Conservation (phyloP, 2,888 invertebrate genomes). For the Nyleta sp. region DNA sequence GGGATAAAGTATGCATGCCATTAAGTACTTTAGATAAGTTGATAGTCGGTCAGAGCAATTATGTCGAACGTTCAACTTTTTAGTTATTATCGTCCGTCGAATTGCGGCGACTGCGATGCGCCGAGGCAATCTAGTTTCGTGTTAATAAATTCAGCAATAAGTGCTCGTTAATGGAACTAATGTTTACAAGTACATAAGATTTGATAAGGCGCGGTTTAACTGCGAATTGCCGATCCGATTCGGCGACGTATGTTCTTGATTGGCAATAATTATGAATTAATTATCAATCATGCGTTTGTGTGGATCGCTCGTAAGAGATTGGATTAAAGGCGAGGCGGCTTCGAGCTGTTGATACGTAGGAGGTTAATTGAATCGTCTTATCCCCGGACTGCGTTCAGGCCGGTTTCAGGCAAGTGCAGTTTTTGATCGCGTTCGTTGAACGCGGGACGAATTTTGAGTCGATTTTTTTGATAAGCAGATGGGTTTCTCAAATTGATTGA, state of each 20-base stretch:
- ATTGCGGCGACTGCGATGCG: slow-evolving; percentile 7
- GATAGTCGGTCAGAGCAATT: slow-evolving; percentile 37
- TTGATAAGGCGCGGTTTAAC: slow-evolving; percentile 26
- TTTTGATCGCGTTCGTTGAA: too few species aligned
- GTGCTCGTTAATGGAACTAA: slow-evolving; percentile 31
- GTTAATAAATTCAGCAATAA: slow-evolving; percentile 26
- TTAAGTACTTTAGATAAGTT: slow-evolving; percentile 40
- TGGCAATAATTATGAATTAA: too few species aligned
- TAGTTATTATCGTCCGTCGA: slow-evolving; percentile 10
- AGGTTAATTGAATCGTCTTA: too few species aligned
- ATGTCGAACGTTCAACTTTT: not conserved
- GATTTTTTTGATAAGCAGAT: too few species aligned
- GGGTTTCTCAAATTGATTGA: too few species aligned
- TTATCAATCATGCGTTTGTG: too few species aligned
- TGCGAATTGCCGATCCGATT: not conserved
- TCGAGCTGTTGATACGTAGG: too few species aligned
- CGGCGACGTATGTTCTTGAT: not conserved
- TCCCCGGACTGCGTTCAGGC: too few species aligned
- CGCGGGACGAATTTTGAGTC: too few species aligned
- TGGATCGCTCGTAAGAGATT: too few species aligned
- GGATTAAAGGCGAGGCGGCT: too few species aligned
- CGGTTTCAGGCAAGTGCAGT: too few species aligned
- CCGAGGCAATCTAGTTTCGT: slow-evolving; percentile 14
- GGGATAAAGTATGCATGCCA: slow-evolving; percentile 2
- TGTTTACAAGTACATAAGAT: slow-evolving; percentile 27